These are phyloP conservation scores for Agonum fuliginosum DNA, from an alignment of 2,888 invertebrate genomes.

Conservation along the genomic window DNA sequence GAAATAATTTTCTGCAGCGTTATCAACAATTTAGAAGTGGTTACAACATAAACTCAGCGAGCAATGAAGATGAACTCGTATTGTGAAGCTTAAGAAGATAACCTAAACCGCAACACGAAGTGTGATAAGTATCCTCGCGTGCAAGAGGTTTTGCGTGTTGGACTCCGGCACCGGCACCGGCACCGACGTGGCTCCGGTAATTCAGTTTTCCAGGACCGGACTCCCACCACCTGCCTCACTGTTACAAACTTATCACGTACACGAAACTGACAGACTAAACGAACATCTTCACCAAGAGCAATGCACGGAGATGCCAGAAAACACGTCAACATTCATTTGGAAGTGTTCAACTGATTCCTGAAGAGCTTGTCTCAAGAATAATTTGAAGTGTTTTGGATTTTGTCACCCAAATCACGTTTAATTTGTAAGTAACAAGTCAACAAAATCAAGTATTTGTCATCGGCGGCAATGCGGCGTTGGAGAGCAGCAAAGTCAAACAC, in stretches of 20 bases:
- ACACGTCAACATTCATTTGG: too few relatives aligned
- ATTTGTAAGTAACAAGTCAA: constrained; percentile 39
- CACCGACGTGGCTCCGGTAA: constrained; percentile 27
- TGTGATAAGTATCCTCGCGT: constrained; percentile 41
- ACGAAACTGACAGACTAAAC: not conserved
- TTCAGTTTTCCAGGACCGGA: constrained; percentile 38
- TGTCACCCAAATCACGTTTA: constrained; percentile 21
- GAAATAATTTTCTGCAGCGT: not conserved
- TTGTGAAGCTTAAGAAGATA: constrained; percentile 11
- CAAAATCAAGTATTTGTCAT: constrained; percentile 35
- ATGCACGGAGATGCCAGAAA: too few relatives aligned
- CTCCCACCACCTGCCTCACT: not conserved
- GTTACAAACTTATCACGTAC: constrained; percentile 10
- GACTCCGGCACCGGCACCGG: not conserved
- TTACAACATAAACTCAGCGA: constrained; percentile 11
- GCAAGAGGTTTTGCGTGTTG: constrained; percentile 33
- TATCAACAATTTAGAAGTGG: constrained; percentile 8
- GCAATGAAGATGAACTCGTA: too few relatives aligned
- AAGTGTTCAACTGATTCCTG: too few relatives aligned
- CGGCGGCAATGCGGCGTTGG: not conserved
- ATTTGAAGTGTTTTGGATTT: not conserved
- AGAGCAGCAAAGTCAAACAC: constrained; percentile 18
- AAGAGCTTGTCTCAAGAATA: too few relatives aligned
- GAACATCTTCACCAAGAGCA: too few relatives aligned
- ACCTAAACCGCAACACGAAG: constrained; percentile 35